A percentile compares a stretch with the other conserved stretches of the same genome.
Evolutionary conservation across 1,140 invertebrate genomes (phyloP).

Genomic region (Spodoptera frugiperda): DNA sequence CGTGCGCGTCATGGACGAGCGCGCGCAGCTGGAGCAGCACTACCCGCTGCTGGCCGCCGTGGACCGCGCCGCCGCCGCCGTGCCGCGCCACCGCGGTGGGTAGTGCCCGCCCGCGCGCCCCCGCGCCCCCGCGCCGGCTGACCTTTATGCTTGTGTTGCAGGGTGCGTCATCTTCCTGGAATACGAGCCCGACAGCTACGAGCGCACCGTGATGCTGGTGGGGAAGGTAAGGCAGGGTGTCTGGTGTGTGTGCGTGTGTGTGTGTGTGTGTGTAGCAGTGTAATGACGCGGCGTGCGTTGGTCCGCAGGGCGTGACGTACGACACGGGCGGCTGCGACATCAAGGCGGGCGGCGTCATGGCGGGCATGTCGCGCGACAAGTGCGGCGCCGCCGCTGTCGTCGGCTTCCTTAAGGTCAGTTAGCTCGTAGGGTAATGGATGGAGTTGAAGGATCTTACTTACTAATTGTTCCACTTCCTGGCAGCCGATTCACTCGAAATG

Average conservation of each 20-base stretch:
- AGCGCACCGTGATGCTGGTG: constrained; percentile 94
- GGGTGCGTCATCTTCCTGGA: constrained; percentile 95
- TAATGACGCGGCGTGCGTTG: background rate
- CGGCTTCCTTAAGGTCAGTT: constrained; percentile 90
- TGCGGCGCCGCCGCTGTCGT: constrained; percentile 97
- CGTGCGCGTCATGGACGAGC: constrained; percentile 91
- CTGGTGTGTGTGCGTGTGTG: background rate
- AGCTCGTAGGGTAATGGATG: no score
- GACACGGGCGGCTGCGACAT: constrained; percentile 96
- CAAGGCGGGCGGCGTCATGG: constrained; percentile 94
- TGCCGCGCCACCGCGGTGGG: constrained; percentile 89
- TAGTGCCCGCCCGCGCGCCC: background rate
- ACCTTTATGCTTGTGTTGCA: constrained; percentile 47
- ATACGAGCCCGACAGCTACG: constrained; percentile 89
- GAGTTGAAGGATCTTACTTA: no score
- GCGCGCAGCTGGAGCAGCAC: constrained; percentile 88
- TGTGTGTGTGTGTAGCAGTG: background rate
- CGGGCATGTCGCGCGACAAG: constrained; percentile 99
- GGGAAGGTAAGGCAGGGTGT: constrained; percentile 93
- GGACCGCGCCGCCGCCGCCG: constrained; percentile 92
- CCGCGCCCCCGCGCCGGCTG: background rate
- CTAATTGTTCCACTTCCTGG: no score
- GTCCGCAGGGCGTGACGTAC: constrained; percentile 93
- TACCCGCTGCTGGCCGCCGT: constrained; percentile 96
- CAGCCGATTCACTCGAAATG: no score